These are phyloP conservation scores for Oryzias sinensis DNA, from an alignment of 2,797 vertebrate genomes.

Conservation along the genomic window DNA sequence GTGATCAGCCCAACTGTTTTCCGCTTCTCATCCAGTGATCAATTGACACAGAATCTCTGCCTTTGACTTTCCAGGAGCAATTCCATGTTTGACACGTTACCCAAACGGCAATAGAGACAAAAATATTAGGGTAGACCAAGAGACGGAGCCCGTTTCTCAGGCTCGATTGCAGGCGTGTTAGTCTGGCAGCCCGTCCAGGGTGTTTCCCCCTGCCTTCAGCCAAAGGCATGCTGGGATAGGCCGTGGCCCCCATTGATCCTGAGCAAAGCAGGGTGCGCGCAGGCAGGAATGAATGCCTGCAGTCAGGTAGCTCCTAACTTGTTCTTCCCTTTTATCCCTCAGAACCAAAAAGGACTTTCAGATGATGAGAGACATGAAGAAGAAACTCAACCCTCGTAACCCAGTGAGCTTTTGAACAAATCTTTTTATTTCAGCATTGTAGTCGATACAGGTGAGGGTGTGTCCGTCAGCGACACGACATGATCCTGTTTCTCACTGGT, in stretches of 20 bases:
- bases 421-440: neutral
- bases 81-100: neutral
- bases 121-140: slow-evolving; percentile 1
- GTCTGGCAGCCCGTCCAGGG: slow-evolving; percentile 46
- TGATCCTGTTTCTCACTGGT: neutral
- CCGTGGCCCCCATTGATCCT: slow-evolving; percentile 31
- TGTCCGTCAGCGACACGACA: slow-evolving; percentile 1
- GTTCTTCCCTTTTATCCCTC: slow-evolving; percentile 48
- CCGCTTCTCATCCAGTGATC: neutral
- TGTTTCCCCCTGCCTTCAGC: slow-evolving; percentile 53
- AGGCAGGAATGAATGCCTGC: slow-evolving; percentile 44
- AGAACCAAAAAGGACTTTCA: slow-evolving; percentile 90
- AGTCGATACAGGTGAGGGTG: neutral
- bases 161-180: slow-evolving; percentile 35
- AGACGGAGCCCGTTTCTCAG: slow-evolving; percentile 27
- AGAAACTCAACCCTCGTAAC: slow-evolving; percentile 86
- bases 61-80: neutral
- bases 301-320: slow-evolving; percentile 22
- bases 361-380: slow-evolving; percentile 91
- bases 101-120: neutral
- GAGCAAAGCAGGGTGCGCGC: slow-evolving; percentile 11
- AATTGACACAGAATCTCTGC: neutral
- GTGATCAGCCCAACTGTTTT: neutral
- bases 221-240: slow-evolving; percentile 62
- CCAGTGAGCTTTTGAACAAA: slow-evolving; percentile 77